phyloP scores from a whole-genome alignment of 2,888 invertebrate species.

The Alsophila aescularia region DNA sequence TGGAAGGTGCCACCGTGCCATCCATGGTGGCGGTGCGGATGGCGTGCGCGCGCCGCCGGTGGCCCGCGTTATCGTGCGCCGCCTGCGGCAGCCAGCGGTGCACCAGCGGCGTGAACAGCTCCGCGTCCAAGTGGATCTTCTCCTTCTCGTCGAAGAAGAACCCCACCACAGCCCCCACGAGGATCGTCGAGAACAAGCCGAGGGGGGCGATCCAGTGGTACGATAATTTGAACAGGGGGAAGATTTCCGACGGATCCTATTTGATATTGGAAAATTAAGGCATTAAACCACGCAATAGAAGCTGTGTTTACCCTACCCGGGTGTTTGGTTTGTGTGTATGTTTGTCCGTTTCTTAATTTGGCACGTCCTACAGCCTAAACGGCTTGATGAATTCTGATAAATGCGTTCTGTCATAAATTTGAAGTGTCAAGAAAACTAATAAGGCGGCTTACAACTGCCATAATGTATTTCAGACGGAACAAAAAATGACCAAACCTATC shows the following conservation, averaged over 20 bases:
- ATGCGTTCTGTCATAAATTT: too few relatives aligned
- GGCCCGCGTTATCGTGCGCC: slow-evolving; percentile 56
- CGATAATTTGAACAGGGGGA: slow-evolving; percentile 90
- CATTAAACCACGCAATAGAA: too few relatives aligned
- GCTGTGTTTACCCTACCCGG: too few relatives aligned
- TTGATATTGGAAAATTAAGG: not conserved
- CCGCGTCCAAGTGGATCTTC: slow-evolving; percentile 62
- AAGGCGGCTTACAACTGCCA: too few relatives aligned
- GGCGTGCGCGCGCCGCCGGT: slow-evolving; percentile 45
- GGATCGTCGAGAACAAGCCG: slow-evolving; percentile 87
- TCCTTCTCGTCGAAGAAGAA: slow-evolving; percentile 61
- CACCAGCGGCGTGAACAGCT: slow-evolving; percentile 68
- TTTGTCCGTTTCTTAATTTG: too few relatives aligned
- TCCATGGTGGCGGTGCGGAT: slow-evolving; percentile 7
- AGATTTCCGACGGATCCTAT: slow-evolving; percentile 80
- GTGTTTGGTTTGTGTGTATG: too few relatives aligned
- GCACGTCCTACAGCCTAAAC: too few relatives aligned
- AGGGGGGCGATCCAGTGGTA: slow-evolving; percentile 93
- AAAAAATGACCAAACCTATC: too few relatives aligned
- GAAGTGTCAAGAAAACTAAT: too few relatives aligned
- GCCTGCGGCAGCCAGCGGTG: slow-evolving; percentile 64
- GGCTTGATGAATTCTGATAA: too few relatives aligned
- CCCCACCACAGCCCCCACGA: slow-evolving; percentile 87
- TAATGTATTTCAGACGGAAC: too few relatives aligned
- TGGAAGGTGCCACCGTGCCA: slow-evolving; percentile 51